Evolutionary conservation across 2,888 invertebrate genomes (phyloP).

Genomic region (Pecten maximus): DNA sequence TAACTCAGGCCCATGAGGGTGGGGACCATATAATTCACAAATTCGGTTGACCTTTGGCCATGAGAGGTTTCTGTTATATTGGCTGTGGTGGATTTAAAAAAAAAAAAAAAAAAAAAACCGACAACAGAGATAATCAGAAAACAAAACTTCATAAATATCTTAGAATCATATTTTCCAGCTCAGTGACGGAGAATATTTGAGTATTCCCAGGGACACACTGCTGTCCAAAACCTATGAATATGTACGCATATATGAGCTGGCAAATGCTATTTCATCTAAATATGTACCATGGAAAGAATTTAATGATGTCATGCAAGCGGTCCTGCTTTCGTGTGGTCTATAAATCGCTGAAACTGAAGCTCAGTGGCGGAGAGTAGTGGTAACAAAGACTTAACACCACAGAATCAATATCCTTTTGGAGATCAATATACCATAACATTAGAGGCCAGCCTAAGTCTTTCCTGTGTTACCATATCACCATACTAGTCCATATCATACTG

Average conservation of each 20-base stretch:
- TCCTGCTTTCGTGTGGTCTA: background rate
- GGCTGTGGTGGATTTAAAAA: no score
- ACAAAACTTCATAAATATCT: conserved; percentile 19
- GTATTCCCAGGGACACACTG: background rate
- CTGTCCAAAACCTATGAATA: conserved; percentile 33
- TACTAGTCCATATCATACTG: background rate
- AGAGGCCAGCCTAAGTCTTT: background rate
- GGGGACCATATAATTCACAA: no score
- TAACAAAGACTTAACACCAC: conserved; percentile 2
- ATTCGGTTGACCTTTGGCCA: no score
- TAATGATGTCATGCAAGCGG: conserved; percentile 18
- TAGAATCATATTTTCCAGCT: conserved; percentile 9
- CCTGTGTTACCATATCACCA: background rate
- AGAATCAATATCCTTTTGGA: background rate
- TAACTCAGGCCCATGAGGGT: no score
- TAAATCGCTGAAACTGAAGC: conserved; percentile 19
- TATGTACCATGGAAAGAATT: background rate
- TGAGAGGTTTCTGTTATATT: no score
- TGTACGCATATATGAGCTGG: conserved; percentile 35
- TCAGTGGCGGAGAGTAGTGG: background rate
- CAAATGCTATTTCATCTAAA: conserved; percentile 24
- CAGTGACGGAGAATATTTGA: background rate
- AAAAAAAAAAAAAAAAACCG: background rate
- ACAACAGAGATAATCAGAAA: background rate
- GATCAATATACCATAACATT: conserved; percentile 9